Percentiles rank a stretch among this genome's conserved stretches.
phyloP scores from a whole-genome alignment of 2,888 invertebrate genomes.

The Branchipolynoe longqiensis region DNA sequence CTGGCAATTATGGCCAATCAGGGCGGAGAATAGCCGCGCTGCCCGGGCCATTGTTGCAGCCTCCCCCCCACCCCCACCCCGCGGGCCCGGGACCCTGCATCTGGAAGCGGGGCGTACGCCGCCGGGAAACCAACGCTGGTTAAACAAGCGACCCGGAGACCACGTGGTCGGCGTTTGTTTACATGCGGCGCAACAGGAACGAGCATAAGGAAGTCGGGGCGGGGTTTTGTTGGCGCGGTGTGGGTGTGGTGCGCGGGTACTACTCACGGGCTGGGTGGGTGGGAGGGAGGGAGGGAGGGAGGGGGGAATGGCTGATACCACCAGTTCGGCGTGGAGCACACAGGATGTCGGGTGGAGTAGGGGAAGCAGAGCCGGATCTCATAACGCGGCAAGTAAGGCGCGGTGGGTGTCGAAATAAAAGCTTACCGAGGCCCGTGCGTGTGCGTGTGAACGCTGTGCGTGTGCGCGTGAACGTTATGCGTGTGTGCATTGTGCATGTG shows the following conservation, averaged over 20 bases:
- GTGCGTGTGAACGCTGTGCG: too few species aligned
- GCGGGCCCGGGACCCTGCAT: conserved; percentile 49
- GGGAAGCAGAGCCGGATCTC: too few species aligned
- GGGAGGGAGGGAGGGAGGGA: neutral
- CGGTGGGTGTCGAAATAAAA: too few species aligned
- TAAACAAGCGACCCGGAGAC: conserved; percentile 18
- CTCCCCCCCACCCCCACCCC: too few species aligned
- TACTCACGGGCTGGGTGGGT: too few species aligned
- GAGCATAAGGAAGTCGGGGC: conserved; percentile 36
- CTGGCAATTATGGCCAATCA: conserved; percentile 56
- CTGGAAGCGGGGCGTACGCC: conserved; percentile 12
- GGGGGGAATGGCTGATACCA: too few species aligned
- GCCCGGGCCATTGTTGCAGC: conserved; percentile 38
- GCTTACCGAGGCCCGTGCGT: too few species aligned
- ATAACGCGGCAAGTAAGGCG: too few species aligned
- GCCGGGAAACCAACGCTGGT: conserved; percentile 2
- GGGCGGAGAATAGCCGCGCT: conserved; percentile 31
- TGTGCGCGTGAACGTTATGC: too few species aligned
- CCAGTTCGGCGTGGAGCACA: too few species aligned
- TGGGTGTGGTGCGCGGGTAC: neutral
- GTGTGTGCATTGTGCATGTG: too few species aligned
- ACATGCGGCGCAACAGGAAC: conserved; percentile 22
- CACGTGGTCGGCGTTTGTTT: conserved; percentile 40
- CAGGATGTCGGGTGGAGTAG: too few species aligned
- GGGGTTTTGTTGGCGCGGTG: neutral